A percentile compares a stretch with the other conserved stretches of the same genome.
Conservation (phyloP, 2,888 invertebrate species). For the Andrena trimmerana region DNA sequence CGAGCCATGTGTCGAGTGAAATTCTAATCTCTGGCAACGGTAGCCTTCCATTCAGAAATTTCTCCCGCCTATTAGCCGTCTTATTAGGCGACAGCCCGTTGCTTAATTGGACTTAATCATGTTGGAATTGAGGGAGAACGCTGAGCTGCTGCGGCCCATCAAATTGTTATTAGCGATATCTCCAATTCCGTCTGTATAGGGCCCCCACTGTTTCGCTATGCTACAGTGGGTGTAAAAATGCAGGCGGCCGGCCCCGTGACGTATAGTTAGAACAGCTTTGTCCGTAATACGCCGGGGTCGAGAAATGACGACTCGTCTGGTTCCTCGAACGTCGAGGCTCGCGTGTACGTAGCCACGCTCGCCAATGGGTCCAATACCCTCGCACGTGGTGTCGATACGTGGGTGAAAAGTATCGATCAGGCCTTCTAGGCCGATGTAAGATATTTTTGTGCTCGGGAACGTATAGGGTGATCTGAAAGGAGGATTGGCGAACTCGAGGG, state of each 20-base stretch:
- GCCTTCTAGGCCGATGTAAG: constrained; percentile 27
- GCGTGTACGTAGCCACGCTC: constrained; percentile 39
- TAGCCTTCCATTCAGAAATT: constrained; percentile 29
- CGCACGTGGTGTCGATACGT: constrained; percentile 56
- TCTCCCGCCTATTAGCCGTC: constrained; percentile 20
- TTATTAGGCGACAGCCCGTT: constrained; percentile 14
- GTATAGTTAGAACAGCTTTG: constrained; percentile 52
- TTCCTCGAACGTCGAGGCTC: constrained; percentile 58
- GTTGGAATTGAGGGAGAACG: constrained; percentile 4
- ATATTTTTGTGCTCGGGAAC: constrained; percentile 35
- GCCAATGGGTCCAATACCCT: constrained; percentile 54
- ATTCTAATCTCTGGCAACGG: constrained; percentile 9
- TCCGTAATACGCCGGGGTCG: constrained; percentile 52
- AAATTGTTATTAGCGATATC: constrained; percentile 40
- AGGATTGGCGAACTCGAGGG: not conserved
- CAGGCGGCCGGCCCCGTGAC: constrained; percentile 11
- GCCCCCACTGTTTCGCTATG: not conserved
- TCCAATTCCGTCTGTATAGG: not conserved
- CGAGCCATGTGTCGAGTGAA: not conserved
- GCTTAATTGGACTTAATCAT: constrained; percentile 42
- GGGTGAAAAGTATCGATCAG: constrained; percentile 55
- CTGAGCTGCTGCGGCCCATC: constrained; percentile 25
- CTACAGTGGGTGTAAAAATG: constrained; percentile 51
- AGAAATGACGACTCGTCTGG: constrained; percentile 50
- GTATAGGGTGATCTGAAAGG: constrained; percentile 25